A percentile compares a stretch with the other conserved stretches of the same genome.
phyloP scores from a whole-genome alignment of 2,888 invertebrate species.

The Oithona nana region DNA sequence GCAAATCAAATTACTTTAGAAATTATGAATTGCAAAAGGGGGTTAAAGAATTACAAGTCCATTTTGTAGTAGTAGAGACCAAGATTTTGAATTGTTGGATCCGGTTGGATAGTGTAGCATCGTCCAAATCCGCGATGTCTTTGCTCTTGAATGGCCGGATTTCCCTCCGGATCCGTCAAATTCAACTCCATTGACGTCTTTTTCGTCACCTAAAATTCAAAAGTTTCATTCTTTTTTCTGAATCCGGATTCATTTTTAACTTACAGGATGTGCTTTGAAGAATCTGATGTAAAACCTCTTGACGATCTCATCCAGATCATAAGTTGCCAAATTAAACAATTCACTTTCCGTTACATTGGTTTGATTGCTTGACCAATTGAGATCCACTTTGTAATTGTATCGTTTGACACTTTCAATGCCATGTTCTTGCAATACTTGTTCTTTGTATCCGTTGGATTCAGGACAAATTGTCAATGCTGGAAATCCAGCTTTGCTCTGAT shows the following conservation, averaged over 20 bases:
- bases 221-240: no score
- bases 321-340: not conserved
- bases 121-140: conserved; percentile 6
- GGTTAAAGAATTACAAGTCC: not conserved
- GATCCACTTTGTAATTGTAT: not conserved
- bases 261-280: not conserved
- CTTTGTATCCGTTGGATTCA: conserved; percentile 3
- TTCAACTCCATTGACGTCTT: not conserved
- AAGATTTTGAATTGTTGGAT: not conserved
- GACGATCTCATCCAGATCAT: not conserved
- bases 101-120: not conserved
- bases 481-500: not conserved
- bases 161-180: not conserved
- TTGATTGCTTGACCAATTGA: not conserved
- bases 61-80: conserved; percentile 12
- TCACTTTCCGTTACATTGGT: not conserved
- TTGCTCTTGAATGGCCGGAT: not conserved
- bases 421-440: not conserved
- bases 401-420: not conserved
- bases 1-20: no score
- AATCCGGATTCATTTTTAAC: not conserved
- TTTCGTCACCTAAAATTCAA: no score
- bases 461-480: conserved; percentile 13
- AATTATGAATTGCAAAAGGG: not conserved
- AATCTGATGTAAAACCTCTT: not conserved